Percentiles rank a stretch among this genome's conserved stretches.
These are phyloP conservation scores for Peribatodes rhomboidaria DNA, from an alignment of 2,888 invertebrate species.

Conservation along the genomic window DNA sequence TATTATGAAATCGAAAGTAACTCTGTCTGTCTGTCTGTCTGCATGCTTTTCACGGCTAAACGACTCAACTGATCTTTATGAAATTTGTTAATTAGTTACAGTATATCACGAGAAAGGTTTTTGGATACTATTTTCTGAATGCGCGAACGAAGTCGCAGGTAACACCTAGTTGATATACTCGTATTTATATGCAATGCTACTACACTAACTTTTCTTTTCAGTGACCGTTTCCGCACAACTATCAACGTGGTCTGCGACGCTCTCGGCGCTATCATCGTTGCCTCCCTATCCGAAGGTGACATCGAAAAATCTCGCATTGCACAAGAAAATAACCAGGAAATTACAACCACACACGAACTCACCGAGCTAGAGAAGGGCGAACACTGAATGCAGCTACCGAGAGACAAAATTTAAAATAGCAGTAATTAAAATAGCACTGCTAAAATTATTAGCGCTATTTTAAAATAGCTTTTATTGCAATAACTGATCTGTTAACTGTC, in stretches of 20 bases:
- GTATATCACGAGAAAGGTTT: too few relatives aligned
- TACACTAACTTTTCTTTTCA: conserved; percentile 66
- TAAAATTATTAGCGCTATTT: neutral
- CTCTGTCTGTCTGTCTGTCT: too few relatives aligned
- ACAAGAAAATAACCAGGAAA: conserved; percentile 78
- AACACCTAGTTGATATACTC: too few relatives aligned
- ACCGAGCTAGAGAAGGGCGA: conserved; percentile 87
- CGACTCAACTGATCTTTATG: too few relatives aligned
- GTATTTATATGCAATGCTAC: too few relatives aligned
- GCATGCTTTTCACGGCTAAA: too few relatives aligned
- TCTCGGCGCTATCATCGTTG: conserved; percentile 96
- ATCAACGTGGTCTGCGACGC: conserved; percentile 98
- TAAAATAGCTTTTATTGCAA: neutral
- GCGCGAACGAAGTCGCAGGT: too few relatives aligned
- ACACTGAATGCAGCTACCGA: conserved; percentile 60
- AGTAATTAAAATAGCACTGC: neutral
- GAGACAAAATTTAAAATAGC: conserved; percentile 11
- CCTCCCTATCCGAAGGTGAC: conserved; percentile 93
- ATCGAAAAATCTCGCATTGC: conserved; percentile 73
- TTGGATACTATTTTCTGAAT: too few relatives aligned
- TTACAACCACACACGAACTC: conserved; percentile 88
- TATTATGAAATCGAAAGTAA: too few relatives aligned
- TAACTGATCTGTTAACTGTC: neutral
- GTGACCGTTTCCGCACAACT: conserved; percentile 95
- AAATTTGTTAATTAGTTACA: too few relatives aligned